A percentile compares a stretch with the other conserved stretches of the same genome.
Evolutionary conservation across 2,113 vertebrate genomes (phyloP).

Genomic region (Chunga burmeisteri): DNA sequence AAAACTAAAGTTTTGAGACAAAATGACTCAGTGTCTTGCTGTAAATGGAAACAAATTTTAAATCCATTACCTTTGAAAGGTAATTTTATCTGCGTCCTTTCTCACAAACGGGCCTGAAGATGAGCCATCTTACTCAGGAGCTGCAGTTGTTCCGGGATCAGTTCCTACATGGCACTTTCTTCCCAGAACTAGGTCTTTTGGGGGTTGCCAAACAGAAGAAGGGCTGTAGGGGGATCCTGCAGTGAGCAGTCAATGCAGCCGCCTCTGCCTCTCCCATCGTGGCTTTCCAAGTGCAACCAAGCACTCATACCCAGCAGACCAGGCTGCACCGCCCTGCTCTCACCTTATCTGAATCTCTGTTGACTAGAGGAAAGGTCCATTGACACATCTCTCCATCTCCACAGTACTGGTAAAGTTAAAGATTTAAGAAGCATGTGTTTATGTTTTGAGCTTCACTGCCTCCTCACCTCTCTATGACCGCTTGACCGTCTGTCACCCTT

Average conservation of each 20-base stretch:
- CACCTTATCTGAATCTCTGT: not conserved
- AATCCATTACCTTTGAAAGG: not conserved
- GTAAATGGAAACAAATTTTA: not conserved
- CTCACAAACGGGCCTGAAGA: not conserved
- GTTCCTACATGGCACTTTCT: not conserved
- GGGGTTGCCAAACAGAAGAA: not conserved
- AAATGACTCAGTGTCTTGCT: not conserved
- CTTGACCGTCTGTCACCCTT: not conserved
- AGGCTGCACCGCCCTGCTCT: not conserved
- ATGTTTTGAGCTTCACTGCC: not conserved
- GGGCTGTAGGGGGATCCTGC: accelerated
- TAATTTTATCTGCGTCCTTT: not conserved
- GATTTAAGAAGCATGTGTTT: not conserved
- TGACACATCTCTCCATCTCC: not conserved
- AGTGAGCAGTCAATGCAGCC: not conserved
- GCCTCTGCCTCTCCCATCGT: not conserved
- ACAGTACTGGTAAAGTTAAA: not conserved
- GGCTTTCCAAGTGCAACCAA: not conserved
- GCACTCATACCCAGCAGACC: not conserved
- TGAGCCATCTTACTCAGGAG: not conserved
- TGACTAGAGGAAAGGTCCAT: not conserved
- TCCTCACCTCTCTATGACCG: not conserved
- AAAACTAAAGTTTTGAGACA: not conserved
- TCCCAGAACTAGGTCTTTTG: not conserved
- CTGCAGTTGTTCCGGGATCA: accelerated